Evolutionary conservation across 2,888 invertebrate species (phyloP).

Genomic region (Agrochola lychnidis): DNA sequence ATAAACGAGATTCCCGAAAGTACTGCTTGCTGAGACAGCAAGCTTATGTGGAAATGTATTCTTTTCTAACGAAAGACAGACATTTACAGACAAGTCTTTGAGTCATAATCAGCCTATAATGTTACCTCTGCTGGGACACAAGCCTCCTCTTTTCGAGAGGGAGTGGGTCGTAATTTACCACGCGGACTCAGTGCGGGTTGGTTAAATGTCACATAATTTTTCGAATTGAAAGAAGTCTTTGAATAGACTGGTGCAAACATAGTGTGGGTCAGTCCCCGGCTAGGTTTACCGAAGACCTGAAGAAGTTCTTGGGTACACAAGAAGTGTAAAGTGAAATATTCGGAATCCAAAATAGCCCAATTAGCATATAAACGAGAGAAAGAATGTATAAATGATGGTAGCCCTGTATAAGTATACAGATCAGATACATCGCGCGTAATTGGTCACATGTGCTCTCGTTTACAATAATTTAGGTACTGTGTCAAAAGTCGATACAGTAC

Average conservation of each 20-base stretch:
- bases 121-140: too few species aligned
- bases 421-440: neutral
- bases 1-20: neutral
- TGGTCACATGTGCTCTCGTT: neutral
- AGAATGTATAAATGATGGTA: neutral
- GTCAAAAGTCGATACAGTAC: neutral
- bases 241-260: neutral
- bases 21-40: neutral
- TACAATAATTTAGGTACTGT: neutral
- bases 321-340: neutral
- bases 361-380: too few species aligned
- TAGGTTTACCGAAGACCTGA: neutral
- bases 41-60: neutral
- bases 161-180: too few species aligned
- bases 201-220: too few species aligned
- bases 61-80: neutral
- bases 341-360: neutral
- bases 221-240: neutral
- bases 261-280: neutral
- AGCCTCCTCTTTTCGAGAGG: too few species aligned
- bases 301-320: neutral
- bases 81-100: neutral
- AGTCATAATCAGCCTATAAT: neutral
- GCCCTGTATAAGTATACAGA: neutral
- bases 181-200: too few species aligned